A percentile compares a stretch with the other conserved stretches of the same genome.
Conservation (phyloP, 2,797 vertebrate species). For the Centroberyx gerrardi region DNA sequence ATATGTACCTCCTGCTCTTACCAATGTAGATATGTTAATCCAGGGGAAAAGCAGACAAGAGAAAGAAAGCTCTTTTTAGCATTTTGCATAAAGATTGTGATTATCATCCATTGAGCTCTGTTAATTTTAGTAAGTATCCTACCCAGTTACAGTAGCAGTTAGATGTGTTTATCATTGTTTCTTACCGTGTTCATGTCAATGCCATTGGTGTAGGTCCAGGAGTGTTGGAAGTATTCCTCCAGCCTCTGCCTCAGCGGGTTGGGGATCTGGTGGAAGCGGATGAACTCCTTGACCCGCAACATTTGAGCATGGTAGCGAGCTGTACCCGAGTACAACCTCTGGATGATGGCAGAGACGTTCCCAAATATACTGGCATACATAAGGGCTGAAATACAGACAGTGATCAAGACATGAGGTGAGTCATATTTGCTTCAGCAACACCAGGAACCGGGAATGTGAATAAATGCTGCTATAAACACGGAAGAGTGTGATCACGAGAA, state of each 20-base stretch:
- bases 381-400: conserved; percentile 88
- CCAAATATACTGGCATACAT: conserved; percentile 99
- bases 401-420: conserved; percentile 15
- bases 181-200: conserved; percentile 99
- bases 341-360: conserved; percentile 99
- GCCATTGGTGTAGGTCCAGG: conserved; percentile 99
- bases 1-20: conserved; percentile 98
- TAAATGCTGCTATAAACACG: conserved; percentile 6
- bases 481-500: conserved; percentile 6
- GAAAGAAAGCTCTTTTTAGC: conserved; percentile 93
- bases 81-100: conserved; percentile 54
- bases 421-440: background rate
- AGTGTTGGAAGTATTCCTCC: conserved; percentile 99
- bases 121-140: background rate
- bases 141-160: background rate
- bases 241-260: conserved; percentile 96
- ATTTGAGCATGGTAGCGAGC: conserved; percentile 99
- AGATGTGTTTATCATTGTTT: conserved; percentile 36
- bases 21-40: conserved; percentile 92
- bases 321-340: conserved; percentile 97
- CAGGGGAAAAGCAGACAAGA: conserved; percentile 91
- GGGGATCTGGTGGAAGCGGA: conserved; percentile 98
- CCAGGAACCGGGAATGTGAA: background rate
- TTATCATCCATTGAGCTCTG: conserved; percentile 3
- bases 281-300: conserved; percentile 98